phyloP scores from a whole-genome alignment of 1,140 invertebrate genomes.

The Brachionus rotundiformis region DNA sequence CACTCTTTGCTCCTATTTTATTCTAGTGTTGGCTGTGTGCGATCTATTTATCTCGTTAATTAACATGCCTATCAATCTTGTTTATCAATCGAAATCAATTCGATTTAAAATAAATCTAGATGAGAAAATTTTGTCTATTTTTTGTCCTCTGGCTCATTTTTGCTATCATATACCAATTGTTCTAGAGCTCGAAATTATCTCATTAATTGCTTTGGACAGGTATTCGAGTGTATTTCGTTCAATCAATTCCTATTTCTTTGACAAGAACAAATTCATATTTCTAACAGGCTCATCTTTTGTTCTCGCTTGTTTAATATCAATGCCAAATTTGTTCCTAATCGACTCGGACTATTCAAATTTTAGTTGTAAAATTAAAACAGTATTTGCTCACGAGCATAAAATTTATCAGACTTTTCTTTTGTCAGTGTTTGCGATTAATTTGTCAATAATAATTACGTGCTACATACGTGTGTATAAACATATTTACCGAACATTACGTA shows the following conservation, averaged over 20 bases:
- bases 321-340: not conserved
- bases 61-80: not conserved
- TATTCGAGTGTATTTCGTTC: not conserved
- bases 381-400: not conserved
- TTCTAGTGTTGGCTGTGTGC: not conserved
- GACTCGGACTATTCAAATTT: not conserved
- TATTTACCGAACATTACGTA: not conserved
- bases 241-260: not conserved
- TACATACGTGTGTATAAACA: slow-evolving; percentile 16
- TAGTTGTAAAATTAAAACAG: not conserved
- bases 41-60: slow-evolving; percentile 9
- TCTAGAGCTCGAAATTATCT: not conserved
- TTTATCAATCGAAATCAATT: not conserved
- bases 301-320: not conserved
- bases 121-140: not conserved
- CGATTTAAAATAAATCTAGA: not conserved
- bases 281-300: not conserved
- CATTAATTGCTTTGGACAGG: not conserved
- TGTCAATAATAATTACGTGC: not conserved
- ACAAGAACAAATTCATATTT: slow-evolving; percentile 7
- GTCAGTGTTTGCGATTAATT: not conserved
- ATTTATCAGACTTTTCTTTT: not conserved
- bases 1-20: slow-evolving; percentile 1
- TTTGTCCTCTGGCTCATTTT: not conserved
- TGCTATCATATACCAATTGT: not conserved